These are phyloP conservation scores for Stichopus chloronotus DNA, from an alignment of 35 echinoderm and acorn worm genomes.

Conservation along the genomic window DNA sequence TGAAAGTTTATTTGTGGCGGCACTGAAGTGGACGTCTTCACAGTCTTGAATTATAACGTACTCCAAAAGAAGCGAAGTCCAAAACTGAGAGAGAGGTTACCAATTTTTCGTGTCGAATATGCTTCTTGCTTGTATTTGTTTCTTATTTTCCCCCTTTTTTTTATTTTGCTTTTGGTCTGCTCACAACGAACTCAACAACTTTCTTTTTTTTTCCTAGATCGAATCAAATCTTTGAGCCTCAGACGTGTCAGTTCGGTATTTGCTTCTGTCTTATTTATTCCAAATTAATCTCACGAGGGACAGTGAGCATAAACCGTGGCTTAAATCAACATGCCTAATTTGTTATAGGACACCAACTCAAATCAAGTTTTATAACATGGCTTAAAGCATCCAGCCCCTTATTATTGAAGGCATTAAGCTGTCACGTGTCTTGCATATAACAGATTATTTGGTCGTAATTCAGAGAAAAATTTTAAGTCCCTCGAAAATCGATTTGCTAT, in stretches of 20 bases:
- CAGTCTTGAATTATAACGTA: not conserved
- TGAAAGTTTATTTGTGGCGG: too few relatives aligned
- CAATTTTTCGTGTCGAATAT: too few relatives aligned
- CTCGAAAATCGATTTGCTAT: not conserved
- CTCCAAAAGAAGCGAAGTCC: too few relatives aligned
- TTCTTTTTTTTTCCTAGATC: not conserved
- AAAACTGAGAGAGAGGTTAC: too few relatives aligned
- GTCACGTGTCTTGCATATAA: not conserved
- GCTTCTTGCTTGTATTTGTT: too few relatives aligned
- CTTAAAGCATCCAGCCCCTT: not conserved
- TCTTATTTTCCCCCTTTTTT: too few relatives aligned
- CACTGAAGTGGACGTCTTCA: not conserved
- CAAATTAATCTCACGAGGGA: slow-evolving; percentile 24
- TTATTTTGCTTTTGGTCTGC: not conserved
- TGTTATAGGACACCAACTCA: slow-evolving; percentile 22
- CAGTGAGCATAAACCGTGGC: not conserved
- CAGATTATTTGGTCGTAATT: not conserved
- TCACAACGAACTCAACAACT: not conserved
- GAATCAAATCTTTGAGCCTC: not conserved
- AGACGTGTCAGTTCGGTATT: slow-evolving; percentile 44
- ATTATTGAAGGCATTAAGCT: not conserved
- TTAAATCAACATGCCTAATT: slow-evolving; percentile 52
- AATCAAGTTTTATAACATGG: slow-evolving; percentile 20
- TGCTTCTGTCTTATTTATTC: slow-evolving; percentile 23
- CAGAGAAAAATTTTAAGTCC: not conserved